A percentile compares a stretch with the other conserved stretches of the same genome.
Conservation (phyloP, 2,113 vertebrate genomes). For the Rhizomys pruinosus region DNA sequence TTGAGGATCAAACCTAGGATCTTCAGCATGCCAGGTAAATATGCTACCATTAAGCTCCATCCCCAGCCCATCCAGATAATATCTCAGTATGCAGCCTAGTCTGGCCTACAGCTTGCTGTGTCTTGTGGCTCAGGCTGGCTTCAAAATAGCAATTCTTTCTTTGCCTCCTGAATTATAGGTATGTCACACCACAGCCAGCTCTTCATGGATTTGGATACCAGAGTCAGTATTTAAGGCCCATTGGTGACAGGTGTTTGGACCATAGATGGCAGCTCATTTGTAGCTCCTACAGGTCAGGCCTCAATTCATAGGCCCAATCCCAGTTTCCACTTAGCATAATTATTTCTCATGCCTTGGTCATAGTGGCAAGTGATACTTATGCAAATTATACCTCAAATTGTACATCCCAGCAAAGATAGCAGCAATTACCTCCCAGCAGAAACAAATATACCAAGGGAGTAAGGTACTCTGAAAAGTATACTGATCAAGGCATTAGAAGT, state of each 20-base stretch:
- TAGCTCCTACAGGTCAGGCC: constrained; percentile 37
- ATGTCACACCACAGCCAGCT: background rate
- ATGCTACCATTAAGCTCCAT: background rate
- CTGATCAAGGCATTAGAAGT: constrained; percentile 57
- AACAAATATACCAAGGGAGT: constrained; percentile 16
- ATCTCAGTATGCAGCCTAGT: background rate
- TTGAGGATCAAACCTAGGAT: background rate
- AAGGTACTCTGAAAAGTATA: constrained; percentile 33
- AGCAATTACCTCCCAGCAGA: constrained; percentile 62
- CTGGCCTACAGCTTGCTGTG: background rate
- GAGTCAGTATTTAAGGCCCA: background rate
- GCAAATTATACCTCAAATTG: constrained; percentile 64
- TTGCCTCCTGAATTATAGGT: background rate
- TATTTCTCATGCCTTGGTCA: constrained; percentile 62
- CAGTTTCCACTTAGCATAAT: constrained; percentile 71
- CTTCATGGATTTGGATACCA: background rate
- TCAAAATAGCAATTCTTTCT: background rate
- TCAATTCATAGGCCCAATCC: constrained; percentile 51
- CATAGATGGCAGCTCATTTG: constrained; percentile 55
- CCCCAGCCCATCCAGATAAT: background rate
- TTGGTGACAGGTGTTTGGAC: constrained; percentile 37
- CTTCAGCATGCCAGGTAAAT: background rate
- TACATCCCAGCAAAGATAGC: constrained; percentile 61
- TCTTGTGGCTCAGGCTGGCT: background rate
- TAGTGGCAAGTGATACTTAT: constrained; percentile 59